Evolutionary conservation across 2,113 vertebrate genomes (phyloP), one percentile per base, ranked within the genome.

Genomic region (Rhombomys opimus): DNA sequence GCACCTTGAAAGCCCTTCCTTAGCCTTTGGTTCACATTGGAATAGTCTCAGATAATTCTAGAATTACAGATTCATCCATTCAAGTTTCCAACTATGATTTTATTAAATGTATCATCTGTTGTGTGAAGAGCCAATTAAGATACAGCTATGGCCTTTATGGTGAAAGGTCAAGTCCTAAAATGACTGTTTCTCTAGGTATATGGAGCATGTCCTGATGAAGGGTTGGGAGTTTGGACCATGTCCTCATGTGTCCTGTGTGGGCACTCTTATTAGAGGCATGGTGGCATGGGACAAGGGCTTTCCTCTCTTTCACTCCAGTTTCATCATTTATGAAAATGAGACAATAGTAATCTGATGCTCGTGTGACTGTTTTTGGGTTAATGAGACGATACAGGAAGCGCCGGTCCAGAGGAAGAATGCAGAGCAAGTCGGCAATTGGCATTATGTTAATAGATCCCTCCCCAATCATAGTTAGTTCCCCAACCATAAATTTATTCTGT

Each of bases 261-360:
- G 50, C 70, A 35, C 7, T 54, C 61, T 92, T 68, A 22, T 78
- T 87, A 82, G 14, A 70, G 61, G 35, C 77, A 30, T 30, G 82
- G 15, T 87, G 23, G 93, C 52, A 20, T 84, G 50, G 41, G 87
- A 41, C 11, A 91, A 86, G 92, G 87, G 75, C 82, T 70, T 94
- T 87, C 23, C 38, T 35, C 32, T 93, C 57, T 91, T 67, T 3
- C 72, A 27, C 22, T 46, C 84, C 73, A 94, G 23, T 82, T 94
- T 92, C 38, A 65, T 90, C 35, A 78, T 73, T 68, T 81, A n/a
- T 63, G 76, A 89, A 94, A 78, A 77, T 41, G 30, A 95, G 63
- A 41, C 38, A 38, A 46, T 73, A 23, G 9, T 65, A 25, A 67
- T 30, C 38, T 41, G 23, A 85, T 2, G 59, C 32, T 89, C 35